phyloP scores from a whole-genome alignment of 2,113 vertebrate genomes.

The Pomatostomus ruficeps region DNA sequence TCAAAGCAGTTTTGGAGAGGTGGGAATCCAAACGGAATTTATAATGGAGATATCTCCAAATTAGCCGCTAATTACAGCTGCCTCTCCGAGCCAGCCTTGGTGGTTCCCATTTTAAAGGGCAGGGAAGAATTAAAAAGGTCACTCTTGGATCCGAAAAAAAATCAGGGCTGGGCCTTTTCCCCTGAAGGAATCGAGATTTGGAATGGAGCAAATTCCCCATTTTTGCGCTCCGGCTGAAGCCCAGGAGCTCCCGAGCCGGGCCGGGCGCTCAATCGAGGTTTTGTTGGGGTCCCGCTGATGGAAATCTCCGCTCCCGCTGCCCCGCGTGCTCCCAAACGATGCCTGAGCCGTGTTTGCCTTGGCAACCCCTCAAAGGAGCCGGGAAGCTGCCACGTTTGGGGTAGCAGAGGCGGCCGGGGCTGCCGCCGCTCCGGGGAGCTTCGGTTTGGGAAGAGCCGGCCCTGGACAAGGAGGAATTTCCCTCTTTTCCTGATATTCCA shows the following conservation, averaged over 20 bases:
- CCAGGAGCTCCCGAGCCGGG: constrained; percentile 54
- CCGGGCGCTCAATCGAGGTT: constrained; percentile 75
- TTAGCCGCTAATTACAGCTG: neutral
- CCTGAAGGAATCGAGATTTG: neutral
- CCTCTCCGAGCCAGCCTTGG: neutral
- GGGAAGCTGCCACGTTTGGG: constrained; percentile 36
- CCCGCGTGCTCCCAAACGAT: constrained; percentile 40
- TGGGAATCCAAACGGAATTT: neutral
- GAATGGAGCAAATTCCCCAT: neutral
- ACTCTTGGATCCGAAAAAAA: neutral
- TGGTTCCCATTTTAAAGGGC: neutral
- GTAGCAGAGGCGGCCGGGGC: neutral
- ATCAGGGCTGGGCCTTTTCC: neutral
- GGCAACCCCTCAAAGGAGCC: constrained; percentile 73
- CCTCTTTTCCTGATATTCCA: neutral
- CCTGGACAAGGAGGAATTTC: neutral
- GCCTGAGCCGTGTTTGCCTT: constrained; percentile 77
- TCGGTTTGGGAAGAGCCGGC: neutral
- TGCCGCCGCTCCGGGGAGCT: neutral
- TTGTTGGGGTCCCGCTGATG: constrained; percentile 73
- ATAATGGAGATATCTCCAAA: neutral
- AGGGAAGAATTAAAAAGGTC: neutral
- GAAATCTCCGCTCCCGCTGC: constrained; percentile 73
- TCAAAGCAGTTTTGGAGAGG: neutral
- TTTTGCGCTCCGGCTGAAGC: constrained; percentile 40